Base-by-base conservation (phyloP, 2,888 invertebrate genomes). In the Mesorhabditis belari region DNA sequence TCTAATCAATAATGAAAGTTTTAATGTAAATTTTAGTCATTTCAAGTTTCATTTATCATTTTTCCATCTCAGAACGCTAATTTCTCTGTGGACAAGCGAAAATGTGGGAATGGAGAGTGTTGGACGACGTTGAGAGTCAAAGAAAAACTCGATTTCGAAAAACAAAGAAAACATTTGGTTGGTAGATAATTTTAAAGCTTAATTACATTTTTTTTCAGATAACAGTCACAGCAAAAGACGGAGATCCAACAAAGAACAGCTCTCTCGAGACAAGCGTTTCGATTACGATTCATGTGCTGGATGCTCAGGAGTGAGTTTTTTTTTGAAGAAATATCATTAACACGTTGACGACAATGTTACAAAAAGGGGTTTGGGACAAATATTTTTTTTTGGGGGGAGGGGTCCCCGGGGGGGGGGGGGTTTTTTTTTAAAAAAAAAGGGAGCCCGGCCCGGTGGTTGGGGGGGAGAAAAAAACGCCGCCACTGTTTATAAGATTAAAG, bases 141-240 rank as follows among this genome's bases (percentile, higher is more conserved):
- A n/a, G 64, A 64, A 44, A 23, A 9, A 21, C 58, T 71, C 4
- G 66, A 68, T 49, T 70, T 57, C 55, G 68, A 68, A 54, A 67
- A 54, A 66, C 59, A 35, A 52, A 59, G 17, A 49, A 4, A 35
- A 56, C 26, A 56, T 44, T 27, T 60, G 60, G n/a, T 35, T n/a
- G n/a, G 4, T 3, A n/a, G 26, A 28, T 28, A 29, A 24, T 65
- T 51, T 54, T 67, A 27, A 24, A 25, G 50, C 44, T 35, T 9
- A 17, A 17, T 35, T 17, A n/a, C 12, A 35, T 9, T 17, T 17
- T 57, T 5, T 61, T 69, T 49, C 56, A 61, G 5, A 49, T 72
- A 28, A 58, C 52, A 6, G 58, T 72, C 23, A 69, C 67, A 4
- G 72, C 70, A 1, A 64, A 66, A 49, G 72, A 72, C 57, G 72